Base-by-base conservation (phyloP, 2,797 vertebrate species). In the Benthosema pterotum region DNA sequence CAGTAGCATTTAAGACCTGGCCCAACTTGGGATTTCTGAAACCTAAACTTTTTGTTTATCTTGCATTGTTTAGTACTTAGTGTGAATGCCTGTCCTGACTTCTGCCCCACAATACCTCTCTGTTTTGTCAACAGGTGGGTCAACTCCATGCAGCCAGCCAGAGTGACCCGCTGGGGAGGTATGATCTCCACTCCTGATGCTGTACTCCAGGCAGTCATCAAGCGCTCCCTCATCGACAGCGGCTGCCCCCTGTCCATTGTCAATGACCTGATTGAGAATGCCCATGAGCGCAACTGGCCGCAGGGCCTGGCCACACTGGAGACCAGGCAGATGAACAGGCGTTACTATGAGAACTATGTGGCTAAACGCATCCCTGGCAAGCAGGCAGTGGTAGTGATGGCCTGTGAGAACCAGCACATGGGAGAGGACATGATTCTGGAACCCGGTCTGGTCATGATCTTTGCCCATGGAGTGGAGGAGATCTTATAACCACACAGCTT, bases 351-450 rank as follows among this genome's bases (percentile, higher is more conserved):
- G 93, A 99, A 99, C 93, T 99, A 99, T 72, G 97, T 98, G 75
- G 97, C 97, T 89, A 99, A 99, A 58, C 94, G 96, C 28, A 98
- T 99, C 80, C 97, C 97, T 2, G 96, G 97, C 78, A 99, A 99
- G 78, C 97, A 99, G 86, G 97, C 97, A 0, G 97, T 99, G 72
- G 97, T 99, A 62, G 96, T 98, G 87, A 97, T 99, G 97, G 97
- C 97, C 82, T 99, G 97, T 1, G 97, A 99, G 86, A 99, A 99
- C 86, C 97, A 98, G 85, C 97, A 99, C 80, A 99, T 99, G 97
- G 97, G 97, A 0, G 97, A 99, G 70, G 97, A 98, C 85, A 99
- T 99, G 97, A 97, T 99, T 85, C 92, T 99, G 72, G 97, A 99
- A 88, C 97, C 97, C 0, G 97, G 97, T 5, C 91, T 99, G 60